Evolutionary conservation across 2,113 vertebrate genomes (phyloP).

Genomic region (Aegithalos caudatus): DNA sequence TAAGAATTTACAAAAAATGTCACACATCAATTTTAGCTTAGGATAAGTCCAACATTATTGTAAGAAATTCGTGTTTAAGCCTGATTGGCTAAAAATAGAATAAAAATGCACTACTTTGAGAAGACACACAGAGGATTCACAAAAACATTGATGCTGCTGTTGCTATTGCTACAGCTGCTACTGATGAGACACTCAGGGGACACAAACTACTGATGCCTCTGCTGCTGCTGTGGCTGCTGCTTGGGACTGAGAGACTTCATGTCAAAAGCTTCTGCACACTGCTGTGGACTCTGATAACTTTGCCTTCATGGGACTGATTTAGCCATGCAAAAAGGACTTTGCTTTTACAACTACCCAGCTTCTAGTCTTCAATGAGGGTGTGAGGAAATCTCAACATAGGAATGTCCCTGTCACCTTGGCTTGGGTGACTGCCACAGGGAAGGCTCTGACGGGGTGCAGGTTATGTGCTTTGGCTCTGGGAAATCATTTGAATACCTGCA

Average conservation of each 20-base stretch:
- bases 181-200: neutral
- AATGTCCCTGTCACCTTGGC: no score
- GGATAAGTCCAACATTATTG: neutral
- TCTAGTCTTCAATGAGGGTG: neutral
- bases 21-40: neutral
- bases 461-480: rapidly evolving
- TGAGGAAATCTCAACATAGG: neutral
- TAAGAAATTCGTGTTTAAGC: neutral
- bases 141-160: no score
- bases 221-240: neutral
- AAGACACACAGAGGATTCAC: no score
- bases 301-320: neutral
- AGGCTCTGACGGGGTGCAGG: neutral
- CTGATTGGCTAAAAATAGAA: neutral
- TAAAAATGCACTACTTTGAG: neutral
- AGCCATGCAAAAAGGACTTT: neutral
- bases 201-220: no score
- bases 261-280: neutral
- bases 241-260: neutral
- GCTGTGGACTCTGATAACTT: neutral
- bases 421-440: neutral
- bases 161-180: neutral
- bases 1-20: neutral
- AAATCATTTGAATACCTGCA: neutral
- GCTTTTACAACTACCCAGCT: neutral